phyloP scores from a whole-genome alignment of 2,113 vertebrate species.

The Neopipo cinnamomea region DNA sequence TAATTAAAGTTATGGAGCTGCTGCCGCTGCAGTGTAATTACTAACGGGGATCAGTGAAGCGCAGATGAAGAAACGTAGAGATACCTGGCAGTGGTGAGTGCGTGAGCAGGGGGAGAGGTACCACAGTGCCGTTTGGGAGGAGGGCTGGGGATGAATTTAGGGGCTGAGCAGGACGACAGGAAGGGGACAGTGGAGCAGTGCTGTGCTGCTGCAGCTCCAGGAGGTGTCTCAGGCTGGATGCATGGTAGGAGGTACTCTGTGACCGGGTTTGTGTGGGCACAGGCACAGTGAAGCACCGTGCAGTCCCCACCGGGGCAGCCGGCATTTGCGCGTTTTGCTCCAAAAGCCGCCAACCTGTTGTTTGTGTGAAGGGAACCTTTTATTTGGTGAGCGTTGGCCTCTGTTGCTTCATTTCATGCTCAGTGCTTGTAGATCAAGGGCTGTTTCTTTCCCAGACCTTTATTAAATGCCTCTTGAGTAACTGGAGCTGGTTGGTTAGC shows the following conservation, averaged over 20 bases:
- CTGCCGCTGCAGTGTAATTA: not conserved
- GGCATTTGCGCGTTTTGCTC: accelerated
- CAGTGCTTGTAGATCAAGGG: not conserved
- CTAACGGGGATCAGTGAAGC: not conserved
- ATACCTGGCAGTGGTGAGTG: not conserved
- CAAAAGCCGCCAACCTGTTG: not conserved
- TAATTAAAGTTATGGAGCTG: conserved; percentile 45
- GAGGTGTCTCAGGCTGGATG: not conserved
- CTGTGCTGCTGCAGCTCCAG: not conserved
- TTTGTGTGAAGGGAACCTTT: not conserved
- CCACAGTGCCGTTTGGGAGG: not conserved
- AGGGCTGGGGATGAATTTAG: not conserved
- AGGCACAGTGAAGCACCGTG: not conserved
- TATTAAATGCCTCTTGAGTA: not conserved
- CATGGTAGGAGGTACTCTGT: not conserved
- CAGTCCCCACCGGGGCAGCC: not conserved
- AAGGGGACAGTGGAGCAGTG: not conserved
- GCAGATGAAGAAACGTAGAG: not conserved
- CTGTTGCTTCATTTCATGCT: conserved; percentile 6
- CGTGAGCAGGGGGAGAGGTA: not conserved
- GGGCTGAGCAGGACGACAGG: not conserved
- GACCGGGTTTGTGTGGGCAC: accelerated
- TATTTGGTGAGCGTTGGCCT: not conserved
- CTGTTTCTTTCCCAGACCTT: not conserved
- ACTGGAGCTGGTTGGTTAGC: not conserved